phyloP scores from a whole-genome alignment of 2,888 invertebrate genomes.

The Microplitis deprimator region DNA sequence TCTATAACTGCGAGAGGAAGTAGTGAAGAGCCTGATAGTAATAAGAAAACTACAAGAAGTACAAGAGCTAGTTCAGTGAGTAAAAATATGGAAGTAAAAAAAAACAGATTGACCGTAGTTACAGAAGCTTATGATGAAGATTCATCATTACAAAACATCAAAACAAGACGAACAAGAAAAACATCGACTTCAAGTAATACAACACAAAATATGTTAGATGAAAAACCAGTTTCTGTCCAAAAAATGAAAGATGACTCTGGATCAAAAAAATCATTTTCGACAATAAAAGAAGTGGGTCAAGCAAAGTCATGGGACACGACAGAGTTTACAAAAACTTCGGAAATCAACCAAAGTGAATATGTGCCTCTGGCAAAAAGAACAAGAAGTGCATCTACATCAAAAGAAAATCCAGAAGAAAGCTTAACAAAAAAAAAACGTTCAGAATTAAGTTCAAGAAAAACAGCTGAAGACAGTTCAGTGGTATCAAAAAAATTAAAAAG shows the following conservation, averaged over 20 bases:
- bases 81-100: background rate
- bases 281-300: background rate
- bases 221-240: background rate
- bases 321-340: background rate
- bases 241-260: background rate
- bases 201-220: background rate
- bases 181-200: conserved; percentile 2
- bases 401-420: conserved; percentile 19
- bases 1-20: conserved; percentile 38
- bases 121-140: background rate
- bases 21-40: background rate
- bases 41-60: background rate
- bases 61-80: background rate
- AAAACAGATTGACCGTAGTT: background rate
- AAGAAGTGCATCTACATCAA: conserved; percentile 40
- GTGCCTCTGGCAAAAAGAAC: conserved; percentile 30
- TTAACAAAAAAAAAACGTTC: background rate
- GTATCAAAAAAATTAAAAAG: conserved; percentile 42
- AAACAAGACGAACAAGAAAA: background rate
- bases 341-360: background rate
- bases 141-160: background rate
- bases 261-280: background rate
- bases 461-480: conserved; percentile 11
- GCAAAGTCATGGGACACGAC: background rate
- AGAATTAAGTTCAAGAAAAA: conserved; percentile 28